Conservation (phyloP, 37 sponge, comb jelly and placozoan genomes). For the Axinella damicornis region DNA sequence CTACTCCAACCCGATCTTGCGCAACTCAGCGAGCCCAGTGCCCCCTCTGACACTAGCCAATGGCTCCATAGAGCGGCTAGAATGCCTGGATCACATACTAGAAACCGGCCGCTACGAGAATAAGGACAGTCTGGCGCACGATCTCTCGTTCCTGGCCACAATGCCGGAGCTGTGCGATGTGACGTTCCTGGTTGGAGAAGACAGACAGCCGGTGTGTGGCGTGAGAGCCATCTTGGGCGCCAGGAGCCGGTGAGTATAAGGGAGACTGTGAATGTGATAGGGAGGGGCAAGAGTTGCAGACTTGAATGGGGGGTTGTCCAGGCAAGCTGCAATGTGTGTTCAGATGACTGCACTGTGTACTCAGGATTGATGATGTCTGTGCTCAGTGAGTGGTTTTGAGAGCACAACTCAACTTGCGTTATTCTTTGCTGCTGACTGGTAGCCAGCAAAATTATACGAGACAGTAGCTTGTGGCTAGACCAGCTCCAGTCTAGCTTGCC, state of each 20-base stretch:
- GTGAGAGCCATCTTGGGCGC: constrained; percentile 94
- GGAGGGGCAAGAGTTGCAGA: too few species aligned
- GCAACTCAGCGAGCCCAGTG: background rate
- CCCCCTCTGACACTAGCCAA: constrained; percentile 3
- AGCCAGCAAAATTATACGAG: too few species aligned
- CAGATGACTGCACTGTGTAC: too few species aligned
- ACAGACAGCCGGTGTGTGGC: constrained; percentile 89
- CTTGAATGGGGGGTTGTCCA: too few species aligned
- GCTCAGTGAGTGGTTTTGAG: too few species aligned
- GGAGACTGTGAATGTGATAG: too few species aligned
- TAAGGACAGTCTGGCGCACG: constrained; percentile 68
- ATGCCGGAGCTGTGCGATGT: constrained; percentile 96
- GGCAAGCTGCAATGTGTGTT: too few species aligned
- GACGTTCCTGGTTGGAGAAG: constrained; percentile 93
- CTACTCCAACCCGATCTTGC: constrained; percentile 21
- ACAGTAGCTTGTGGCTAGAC: too few species aligned
- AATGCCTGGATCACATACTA: background rate
- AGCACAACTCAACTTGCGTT: too few species aligned
- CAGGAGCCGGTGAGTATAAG: constrained; percentile 81
- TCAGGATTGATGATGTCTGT: too few species aligned
- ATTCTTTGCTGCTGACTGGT: too few species aligned
- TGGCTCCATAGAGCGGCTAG: background rate
- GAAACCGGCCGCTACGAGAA: constrained; percentile 49
- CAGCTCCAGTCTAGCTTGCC: too few species aligned
- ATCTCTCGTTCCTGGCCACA: constrained; percentile 75